Evolutionary conservation across 1,140 invertebrate species (phyloP).

Genomic region (Drosophila ogumai): DNA sequence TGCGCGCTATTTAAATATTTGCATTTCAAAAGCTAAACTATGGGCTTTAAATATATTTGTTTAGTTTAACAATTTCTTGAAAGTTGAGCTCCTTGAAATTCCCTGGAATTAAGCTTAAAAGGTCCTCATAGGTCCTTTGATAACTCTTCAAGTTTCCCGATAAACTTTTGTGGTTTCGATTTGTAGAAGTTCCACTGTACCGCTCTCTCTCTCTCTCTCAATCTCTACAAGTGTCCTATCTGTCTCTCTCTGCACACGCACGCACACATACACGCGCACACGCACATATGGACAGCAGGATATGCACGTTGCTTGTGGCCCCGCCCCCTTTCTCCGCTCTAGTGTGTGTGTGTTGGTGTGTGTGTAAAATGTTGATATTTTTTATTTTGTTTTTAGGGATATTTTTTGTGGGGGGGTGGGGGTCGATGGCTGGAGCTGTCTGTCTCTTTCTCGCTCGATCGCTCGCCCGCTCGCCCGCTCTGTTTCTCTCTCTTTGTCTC

Average conservation of each 20-base stretch:
- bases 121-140: not conserved
- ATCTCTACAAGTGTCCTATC: conserved; percentile 14
- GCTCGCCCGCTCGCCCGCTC: conserved; percentile 27
- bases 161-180: conserved; percentile 2
- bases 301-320: conserved; percentile 69
- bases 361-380: conserved; percentile 14
- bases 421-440: conserved; percentile 46
- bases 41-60: conserved; percentile 1
- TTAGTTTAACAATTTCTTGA: not conserved
- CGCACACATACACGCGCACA: conserved; percentile 31
- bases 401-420: conserved; percentile 16
- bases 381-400: conserved; percentile 10
- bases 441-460: conserved; percentile 47
- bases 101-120: not conserved
- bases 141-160: not conserved
- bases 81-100: not conserved
- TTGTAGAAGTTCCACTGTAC: conserved; percentile 35
- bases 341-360: conserved; percentile 22
- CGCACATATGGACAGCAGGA: conserved; percentile 29
- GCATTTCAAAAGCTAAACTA: conserved; percentile 1
- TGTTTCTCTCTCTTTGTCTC: conserved; percentile 22
- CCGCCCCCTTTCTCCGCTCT: conserved; percentile 29
- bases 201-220: conserved; percentile 10
- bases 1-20: conserved; percentile 11
- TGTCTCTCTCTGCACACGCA: conserved; percentile 29